Evolutionary conservation across 1,140 invertebrate genomes (phyloP), one percentile per base, ranked within the genome.

Genomic region (Lutraria rhynchaena): DNA sequence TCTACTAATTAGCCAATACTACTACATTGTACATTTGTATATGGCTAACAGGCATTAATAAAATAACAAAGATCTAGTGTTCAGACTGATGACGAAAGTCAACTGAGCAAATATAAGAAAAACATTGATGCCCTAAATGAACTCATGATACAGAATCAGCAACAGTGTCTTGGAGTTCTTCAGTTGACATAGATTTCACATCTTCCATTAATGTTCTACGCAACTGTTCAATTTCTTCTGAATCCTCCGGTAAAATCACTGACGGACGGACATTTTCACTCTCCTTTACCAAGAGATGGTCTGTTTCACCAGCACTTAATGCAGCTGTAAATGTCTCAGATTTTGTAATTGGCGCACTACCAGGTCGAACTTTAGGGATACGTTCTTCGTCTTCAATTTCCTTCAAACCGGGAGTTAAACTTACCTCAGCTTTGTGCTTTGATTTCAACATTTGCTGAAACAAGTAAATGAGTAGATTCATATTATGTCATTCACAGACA

Each of bases 331-430:
- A 24, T 19, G 57, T 73, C 69, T 81, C 78, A 11, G 13, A 13
- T 49, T 81, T 81, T 31, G 78, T 81, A 29, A 81, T 73, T 17
- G 78, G 78, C 33, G 78, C 78, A 49, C 78, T 81, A 22, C 78
- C 78, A 19, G 78, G 78, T 7, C 78, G 67, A 9, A 37, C 37
- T 60, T 81, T 81, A 51, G 65, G 78, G 37, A 37, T n/a, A n/a
- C 67, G 37, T 35, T 81, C 24, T 35, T 73, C 58, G 24, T 73
- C 67, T 19, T 81, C 65, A n/a, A 70, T 61, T 60, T 81, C 69
- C 44, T 73, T 61, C 67, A 73, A 33, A 15, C 65, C 57, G 13
- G 78, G 78, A 4, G 67, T 58, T 3, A 81, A 46, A 53, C 31
- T 81, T 1, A 81, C 41, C 4, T 81, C 55, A 27, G 78, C 78